Percentiles rank a stretch among this genome's conserved stretches.
These are phyloP conservation scores for Diplodus sargus DNA, from an alignment of 2,797 vertebrate genomes.

Conservation along the genomic window DNA sequence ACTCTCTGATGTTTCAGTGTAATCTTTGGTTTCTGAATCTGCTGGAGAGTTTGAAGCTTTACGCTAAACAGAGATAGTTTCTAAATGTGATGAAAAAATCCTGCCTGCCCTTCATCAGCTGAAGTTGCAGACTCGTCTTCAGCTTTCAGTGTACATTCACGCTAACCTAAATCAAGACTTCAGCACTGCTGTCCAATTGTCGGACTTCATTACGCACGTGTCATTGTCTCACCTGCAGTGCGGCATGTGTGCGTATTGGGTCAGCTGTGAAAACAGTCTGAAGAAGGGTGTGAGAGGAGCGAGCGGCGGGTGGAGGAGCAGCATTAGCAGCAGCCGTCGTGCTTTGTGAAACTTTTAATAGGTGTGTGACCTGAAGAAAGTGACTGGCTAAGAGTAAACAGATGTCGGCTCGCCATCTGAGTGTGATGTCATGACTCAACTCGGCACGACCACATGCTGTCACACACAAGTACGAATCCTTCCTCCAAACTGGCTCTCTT, in stretches of 20 bases:
- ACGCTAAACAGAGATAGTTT: no score
- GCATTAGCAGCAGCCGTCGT: constrained; percentile 4
- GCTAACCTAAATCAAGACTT: no score
- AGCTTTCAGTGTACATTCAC: no score
- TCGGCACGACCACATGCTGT: constrained; percentile 50
- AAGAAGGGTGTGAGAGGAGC: neutral
- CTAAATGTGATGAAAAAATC: no score
- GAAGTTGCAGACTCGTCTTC: no score
- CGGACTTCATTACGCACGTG: neutral
- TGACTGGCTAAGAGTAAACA: constrained; percentile 60
- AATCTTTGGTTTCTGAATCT: no score
- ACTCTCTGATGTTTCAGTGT: no score
- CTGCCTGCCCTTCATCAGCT: no score
- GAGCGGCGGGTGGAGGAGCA: constrained; percentile 7
- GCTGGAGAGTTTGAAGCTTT: no score
- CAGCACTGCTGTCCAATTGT: neutral
- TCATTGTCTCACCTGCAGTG: neutral
- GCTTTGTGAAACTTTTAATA: constrained; percentile 25
- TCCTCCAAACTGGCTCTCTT: constrained; percentile 10
- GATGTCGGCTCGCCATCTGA: constrained; percentile 61
- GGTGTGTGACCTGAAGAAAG: constrained; percentile 48
- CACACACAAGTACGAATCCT: constrained; percentile 38
- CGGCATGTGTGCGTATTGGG: neutral
- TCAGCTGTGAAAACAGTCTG: neutral
- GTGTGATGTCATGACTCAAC: constrained; percentile 69